Conservation (phyloP, 2,888 invertebrate genomes). For the Trypoxylon attenuatum region DNA sequence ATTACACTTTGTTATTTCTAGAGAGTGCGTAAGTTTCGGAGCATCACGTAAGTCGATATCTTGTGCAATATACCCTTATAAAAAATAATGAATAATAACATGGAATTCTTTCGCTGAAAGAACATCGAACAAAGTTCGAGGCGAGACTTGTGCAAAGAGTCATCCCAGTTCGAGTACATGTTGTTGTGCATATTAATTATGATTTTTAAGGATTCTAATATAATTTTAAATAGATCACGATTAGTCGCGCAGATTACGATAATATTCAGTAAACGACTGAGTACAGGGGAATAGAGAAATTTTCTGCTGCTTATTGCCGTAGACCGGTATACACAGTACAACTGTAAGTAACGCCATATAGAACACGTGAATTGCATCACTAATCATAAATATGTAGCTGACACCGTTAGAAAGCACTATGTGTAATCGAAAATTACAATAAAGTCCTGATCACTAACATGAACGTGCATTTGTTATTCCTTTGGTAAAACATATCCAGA, state of each 20-base stretch:
- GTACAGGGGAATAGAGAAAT: too few relatives aligned
- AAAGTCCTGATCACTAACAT: slow-evolving; percentile 61
- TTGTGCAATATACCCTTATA: slow-evolving; percentile 31
- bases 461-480: not conserved
- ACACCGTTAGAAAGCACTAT: slow-evolving; percentile 44
- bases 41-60: slow-evolving; percentile 6
- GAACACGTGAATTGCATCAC: slow-evolving; percentile 33
- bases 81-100: not conserved
- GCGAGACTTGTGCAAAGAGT: too few relatives aligned
- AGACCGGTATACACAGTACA: slow-evolving; percentile 40
- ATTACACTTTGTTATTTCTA: too few relatives aligned
- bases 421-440: slow-evolving; percentile 66
- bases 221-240: too few relatives aligned
- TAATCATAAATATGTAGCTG: slow-evolving; percentile 42
- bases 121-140: too few relatives aligned
- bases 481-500: too few relatives aligned
- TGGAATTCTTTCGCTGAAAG: too few relatives aligned
- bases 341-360: slow-evolving; percentile 49
- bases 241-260: too few relatives aligned
- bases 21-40: slow-evolving; percentile 20
- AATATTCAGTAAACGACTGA: too few relatives aligned
- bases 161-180: too few relatives aligned
- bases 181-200: too few relatives aligned
- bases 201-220: too few relatives aligned
- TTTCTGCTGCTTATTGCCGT: slow-evolving; percentile 39